Base-by-base conservation (phyloP, 2,113 vertebrate genomes). In the Coracopsis vasa region DNA sequence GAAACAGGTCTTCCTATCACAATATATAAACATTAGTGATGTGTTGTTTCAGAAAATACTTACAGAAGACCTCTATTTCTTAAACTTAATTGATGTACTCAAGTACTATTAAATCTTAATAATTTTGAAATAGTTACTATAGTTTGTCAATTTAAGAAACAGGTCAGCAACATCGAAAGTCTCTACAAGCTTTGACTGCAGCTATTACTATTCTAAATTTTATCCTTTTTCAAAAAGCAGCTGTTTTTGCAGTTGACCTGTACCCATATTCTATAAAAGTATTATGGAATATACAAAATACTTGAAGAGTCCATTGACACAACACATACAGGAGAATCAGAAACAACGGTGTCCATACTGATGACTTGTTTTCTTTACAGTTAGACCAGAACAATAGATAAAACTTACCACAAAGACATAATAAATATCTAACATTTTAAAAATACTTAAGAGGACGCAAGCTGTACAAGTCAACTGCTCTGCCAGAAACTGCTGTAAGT, bases 341-440 rank as follows among this genome's bases (percentile, higher is more conserved):
- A 83, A 84, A 20, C 10, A 51, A 70, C 0, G 0, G 33, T 6
- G 12, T 19, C 54, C 39, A 60, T 19, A 33, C 10, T 27, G 27
- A 39, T 10, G 4, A 33, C 31, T n/a, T 41, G 2, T 8, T 72
- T 31, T 35, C 33, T 80, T 62, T 37, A 56, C 7, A 72, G 31
- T 60, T n/a, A 61, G 24, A 78, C 8, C 20, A 70, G 8, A 86
- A 80, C 28, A 83, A 80, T 0, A 0, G 15, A 54, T 16, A 77
- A 83, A 86, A 50, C 28, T 51, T 75, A 39, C 3, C 41, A 75
- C 10, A 70, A 70, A 74, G 23, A 65, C 11, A 54, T 87, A 13
- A 74, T 42, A 81, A 61, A 67, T 12, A 80, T 3, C 25, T 58
- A 69, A 6, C 2, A 61, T 70, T 86, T 86, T 5, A 16, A 93